Evolutionary conservation across 2,888 invertebrate species (phyloP).

Genomic region (Nomada hirtipes): DNA sequence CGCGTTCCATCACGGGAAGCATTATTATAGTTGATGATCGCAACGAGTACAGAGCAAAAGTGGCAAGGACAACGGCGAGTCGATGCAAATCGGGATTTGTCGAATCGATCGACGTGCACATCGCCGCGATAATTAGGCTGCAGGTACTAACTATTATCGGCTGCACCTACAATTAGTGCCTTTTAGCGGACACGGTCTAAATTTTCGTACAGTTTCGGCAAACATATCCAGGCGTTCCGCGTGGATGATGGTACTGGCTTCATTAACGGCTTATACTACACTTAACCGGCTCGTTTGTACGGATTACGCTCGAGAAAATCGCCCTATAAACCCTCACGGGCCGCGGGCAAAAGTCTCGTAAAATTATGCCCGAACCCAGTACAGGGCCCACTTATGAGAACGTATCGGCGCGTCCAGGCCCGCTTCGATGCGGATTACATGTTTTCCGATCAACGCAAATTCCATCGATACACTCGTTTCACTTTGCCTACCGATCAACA

Average conservation of each 20-base stretch:
- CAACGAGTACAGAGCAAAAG: constrained; percentile 3
- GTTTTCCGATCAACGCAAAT: constrained; percentile 48
- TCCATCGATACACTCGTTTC: constrained; percentile 29
- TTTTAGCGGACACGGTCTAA: constrained; percentile 73
- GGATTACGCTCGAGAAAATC: constrained; percentile 63
- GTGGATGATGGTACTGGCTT: constrained; percentile 57
- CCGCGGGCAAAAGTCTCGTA: constrained; percentile 54
- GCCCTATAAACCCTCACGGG: constrained; percentile 45
- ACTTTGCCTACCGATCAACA: background rate
- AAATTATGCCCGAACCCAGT: constrained; percentile 63
- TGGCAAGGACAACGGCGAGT: constrained; percentile 40
- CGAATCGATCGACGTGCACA: constrained; percentile 52
- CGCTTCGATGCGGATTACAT: constrained; percentile 33
- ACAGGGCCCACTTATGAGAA: constrained; percentile 27
- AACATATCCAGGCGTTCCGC: constrained; percentile 69
- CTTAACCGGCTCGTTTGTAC: constrained; percentile 63
- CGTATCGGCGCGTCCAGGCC: background rate
- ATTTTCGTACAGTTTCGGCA: constrained; percentile 70
- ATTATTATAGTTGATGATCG: background rate
- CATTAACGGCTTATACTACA: constrained; percentile 68
- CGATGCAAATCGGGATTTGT: constrained; percentile 52
- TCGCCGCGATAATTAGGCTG: constrained; percentile 57
- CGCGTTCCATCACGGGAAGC: background rate
- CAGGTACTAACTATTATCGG: constrained; percentile 67
- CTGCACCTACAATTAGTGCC: constrained; percentile 73